Evolutionary conservation across 2,888 invertebrate species (phyloP).

Genomic region (Drosophila gaucha): DNA sequence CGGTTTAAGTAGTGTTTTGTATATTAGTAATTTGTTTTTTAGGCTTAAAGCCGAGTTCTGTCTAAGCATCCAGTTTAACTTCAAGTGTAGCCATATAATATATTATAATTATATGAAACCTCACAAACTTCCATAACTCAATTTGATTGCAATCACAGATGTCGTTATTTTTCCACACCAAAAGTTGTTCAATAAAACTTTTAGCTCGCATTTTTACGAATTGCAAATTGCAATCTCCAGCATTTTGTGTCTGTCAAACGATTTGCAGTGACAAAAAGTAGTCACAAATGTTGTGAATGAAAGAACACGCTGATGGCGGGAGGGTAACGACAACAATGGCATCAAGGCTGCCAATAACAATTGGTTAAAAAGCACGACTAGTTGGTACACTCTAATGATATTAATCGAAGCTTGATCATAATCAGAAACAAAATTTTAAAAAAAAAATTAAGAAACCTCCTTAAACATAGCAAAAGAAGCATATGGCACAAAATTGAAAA

Average conservation of each 20-base stretch:
- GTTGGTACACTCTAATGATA: background rate
- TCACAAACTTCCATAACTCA: too few species aligned
- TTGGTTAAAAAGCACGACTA: background rate
- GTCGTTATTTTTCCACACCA: background rate
- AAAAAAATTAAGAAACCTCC: too few species aligned
- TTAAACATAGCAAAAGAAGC: background rate
- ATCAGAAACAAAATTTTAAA: background rate
- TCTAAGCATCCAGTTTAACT: too few species aligned
- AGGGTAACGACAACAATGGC: background rate
- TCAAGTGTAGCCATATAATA: too few species aligned
- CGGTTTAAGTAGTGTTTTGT: too few species aligned
- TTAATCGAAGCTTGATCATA: background rate
- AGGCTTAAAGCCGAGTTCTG: too few species aligned
- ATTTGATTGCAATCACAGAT: background rate
- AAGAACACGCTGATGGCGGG: background rate
- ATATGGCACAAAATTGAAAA: background rate
- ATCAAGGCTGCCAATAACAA: too few species aligned
- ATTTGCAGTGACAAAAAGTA: conserved; percentile 23
- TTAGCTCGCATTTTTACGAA: background rate
- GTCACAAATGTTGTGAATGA: conserved; percentile 13
- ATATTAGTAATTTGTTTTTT: too few species aligned
- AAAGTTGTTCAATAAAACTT: background rate
- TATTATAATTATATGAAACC: too few species aligned
- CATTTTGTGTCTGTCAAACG: conserved; percentile 14
- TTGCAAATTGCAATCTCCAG: background rate